Base-by-base conservation (phyloP, 1,140 invertebrate species). In the Temnothorax nylanderi region DNA sequence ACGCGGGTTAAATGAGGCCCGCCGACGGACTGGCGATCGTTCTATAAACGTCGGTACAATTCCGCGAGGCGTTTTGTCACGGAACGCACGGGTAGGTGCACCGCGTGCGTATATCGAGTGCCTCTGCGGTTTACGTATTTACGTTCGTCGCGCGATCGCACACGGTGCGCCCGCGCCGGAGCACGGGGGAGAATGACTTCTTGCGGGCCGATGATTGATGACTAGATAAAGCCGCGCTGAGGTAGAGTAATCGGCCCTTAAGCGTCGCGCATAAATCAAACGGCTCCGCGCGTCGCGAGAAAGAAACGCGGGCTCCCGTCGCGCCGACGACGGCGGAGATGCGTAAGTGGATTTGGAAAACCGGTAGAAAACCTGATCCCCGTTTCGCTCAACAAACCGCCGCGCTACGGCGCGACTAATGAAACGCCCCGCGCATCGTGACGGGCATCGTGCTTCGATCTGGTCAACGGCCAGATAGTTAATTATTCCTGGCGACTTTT, bases 261-360 rank as follows among this genome's bases (percentile, higher is more conserved):
- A 90, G 88, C 88, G 89, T 89, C 78, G 51, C 67, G 41, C 89
- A 90, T 90, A 90, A 90, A 90, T 90, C 89, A 90, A 90, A 89
- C 72, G 77, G 81, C 84, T 89, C 71, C 44, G 89, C 71, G 62
- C 77, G 74, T 71, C 65, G 76, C 65, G 82, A 60, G 88, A 89
- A 89, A 88, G 89, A 89, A 80, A 44, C 54, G 54, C 85, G 65
- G 67, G 65, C 54, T 72, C 78, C 37, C 76, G 85, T 75, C 89
- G 77, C 85, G 86, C 74, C 37, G 78, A 87, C 85, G 84, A 89
- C 89, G 86, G 37, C 37, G 75, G 75, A 58, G 89, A 90, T 84
- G 89, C 85, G 67, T 89, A 90, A 90, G 88, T 89, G 89, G 89
- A 90, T 90, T 90, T 89, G 89, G 89, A 90, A 90, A 90, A 90